phyloP scores from a whole-genome alignment of 2,888 invertebrate species.

The Conchocele bisecta region DNA sequence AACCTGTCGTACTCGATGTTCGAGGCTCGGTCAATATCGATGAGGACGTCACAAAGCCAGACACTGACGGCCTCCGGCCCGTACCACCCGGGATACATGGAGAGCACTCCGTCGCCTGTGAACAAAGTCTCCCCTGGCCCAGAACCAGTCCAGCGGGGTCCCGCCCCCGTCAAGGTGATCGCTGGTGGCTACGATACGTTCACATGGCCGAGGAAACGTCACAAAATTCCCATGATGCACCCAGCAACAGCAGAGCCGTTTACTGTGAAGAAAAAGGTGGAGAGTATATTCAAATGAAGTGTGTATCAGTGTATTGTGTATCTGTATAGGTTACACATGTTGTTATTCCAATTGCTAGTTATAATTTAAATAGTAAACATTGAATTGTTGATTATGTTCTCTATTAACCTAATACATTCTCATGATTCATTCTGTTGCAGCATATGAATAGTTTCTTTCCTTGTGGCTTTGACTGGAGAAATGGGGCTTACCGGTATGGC shows the following conservation, averaged over 20 bases:
- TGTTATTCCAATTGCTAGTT: too few species aligned
- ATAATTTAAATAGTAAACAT: too few species aligned
- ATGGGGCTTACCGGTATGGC: too few species aligned
- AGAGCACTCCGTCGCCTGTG: slow-evolving; percentile 62
- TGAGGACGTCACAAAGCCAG: slow-evolving; percentile 44
- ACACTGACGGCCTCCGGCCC: slow-evolving; percentile 58
- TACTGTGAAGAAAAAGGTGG: slow-evolving; percentile 71
- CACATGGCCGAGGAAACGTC: slow-evolving; percentile 76
- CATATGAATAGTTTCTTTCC: too few species aligned
- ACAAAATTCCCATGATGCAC: slow-evolving; percentile 59
- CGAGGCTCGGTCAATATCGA: slow-evolving; percentile 22
- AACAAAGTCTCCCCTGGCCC: slow-evolving; percentile 56
- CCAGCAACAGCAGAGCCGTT: slow-evolving; percentile 74
- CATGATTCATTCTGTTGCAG: too few species aligned
- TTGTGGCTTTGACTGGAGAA: too few species aligned
- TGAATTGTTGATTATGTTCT: too few species aligned
- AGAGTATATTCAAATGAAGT: too few species aligned
- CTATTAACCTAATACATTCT: too few species aligned
- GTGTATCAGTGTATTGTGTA: too few species aligned
- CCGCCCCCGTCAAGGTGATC: slow-evolving; percentile 53
- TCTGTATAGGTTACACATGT: too few species aligned
- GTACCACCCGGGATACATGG: slow-evolving; percentile 60
- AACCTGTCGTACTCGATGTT: slow-evolving; percentile 33
- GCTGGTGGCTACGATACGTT: slow-evolving; percentile 71
- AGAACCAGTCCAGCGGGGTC: slow-evolving; percentile 30